phyloP scores from a whole-genome alignment of 2,797 vertebrate genomes.

The Phrynocephalus vlangalii region DNA sequence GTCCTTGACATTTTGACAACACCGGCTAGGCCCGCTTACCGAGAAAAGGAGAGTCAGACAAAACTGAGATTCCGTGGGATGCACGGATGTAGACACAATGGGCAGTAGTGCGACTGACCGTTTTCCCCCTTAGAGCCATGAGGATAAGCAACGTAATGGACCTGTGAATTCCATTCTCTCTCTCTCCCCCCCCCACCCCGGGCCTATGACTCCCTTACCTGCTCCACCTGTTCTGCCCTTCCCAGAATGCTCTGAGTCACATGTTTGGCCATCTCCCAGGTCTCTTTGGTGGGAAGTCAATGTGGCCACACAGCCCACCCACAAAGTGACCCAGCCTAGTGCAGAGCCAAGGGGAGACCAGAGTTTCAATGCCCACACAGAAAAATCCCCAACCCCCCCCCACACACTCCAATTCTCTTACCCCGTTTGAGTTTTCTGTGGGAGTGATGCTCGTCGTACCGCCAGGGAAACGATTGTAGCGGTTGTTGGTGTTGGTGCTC shows the following conservation, averaged over 20 bases:
- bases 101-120: not conserved
- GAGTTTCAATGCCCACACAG: not conserved
- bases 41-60: too few species aligned
- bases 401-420: slow-evolving; percentile 69
- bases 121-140: not conserved
- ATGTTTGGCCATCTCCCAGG: too few species aligned
- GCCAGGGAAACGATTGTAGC: slow-evolving; percentile 81
- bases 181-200: too few species aligned
- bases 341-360: not conserved
- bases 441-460: slow-evolving; percentile 75
- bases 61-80: too few species aligned
- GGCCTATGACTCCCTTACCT: too few species aligned
- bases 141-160: not conserved
- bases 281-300: too few species aligned
- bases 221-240: too few species aligned
- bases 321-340: not conserved
- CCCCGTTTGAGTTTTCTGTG: slow-evolving; percentile 79
- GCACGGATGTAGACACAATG: too few species aligned
- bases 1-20: not conserved
- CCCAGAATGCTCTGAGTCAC: too few species aligned
- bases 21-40: too few species aligned
- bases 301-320: not conserved
- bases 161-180: too few species aligned
- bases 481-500: slow-evolving; percentile 81
- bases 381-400: not conserved